These are phyloP conservation scores for Dasypolia templi DNA, from an alignment of 2,888 invertebrate species.

Conservation along the genomic window DNA sequence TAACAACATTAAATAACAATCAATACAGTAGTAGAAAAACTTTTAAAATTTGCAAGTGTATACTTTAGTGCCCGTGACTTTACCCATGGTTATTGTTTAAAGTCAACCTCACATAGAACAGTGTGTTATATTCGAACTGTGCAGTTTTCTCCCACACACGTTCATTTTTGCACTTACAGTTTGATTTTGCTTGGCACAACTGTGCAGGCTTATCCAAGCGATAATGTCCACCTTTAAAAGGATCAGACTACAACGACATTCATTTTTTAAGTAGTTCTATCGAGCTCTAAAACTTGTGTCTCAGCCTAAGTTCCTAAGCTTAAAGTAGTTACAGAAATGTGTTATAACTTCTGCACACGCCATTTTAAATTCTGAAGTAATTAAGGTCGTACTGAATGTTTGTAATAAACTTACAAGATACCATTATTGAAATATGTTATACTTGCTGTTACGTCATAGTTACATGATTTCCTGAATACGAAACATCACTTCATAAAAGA, in stretches of 20 bases:
- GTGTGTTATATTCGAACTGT: no score
- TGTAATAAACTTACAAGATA: slow-evolving; percentile 16
- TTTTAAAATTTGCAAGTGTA: no score
- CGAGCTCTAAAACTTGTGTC: neutral
- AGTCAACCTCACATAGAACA: neutral
- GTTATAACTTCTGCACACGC: slow-evolving; percentile 13
- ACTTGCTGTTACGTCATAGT: slow-evolving; percentile 43
- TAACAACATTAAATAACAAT: no score
- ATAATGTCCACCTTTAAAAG: neutral
- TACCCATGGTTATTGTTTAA: neutral
- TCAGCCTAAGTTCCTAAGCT: no score
- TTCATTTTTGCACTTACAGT: no score
- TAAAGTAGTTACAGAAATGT: slow-evolving; percentile 40
- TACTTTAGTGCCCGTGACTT: no score
- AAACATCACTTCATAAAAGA: slow-evolving; percentile 36
- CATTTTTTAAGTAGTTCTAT: neutral
- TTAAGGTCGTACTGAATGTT: slow-evolving; percentile 25
- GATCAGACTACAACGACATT: neutral
- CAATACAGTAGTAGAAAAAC: no score
- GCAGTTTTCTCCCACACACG: neutral
- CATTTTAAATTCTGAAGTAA: slow-evolving; percentile 1
- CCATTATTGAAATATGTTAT: slow-evolving; percentile 10
- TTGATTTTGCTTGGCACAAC: neutral
- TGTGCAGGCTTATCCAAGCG: neutral
- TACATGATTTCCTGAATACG: slow-evolving; percentile 57